Percentiles rank a stretch among this genome's conserved stretches.
Evolutionary conservation across 2,113 vertebrate species (phyloP).

Genomic region (Indicator maculatus): DNA sequence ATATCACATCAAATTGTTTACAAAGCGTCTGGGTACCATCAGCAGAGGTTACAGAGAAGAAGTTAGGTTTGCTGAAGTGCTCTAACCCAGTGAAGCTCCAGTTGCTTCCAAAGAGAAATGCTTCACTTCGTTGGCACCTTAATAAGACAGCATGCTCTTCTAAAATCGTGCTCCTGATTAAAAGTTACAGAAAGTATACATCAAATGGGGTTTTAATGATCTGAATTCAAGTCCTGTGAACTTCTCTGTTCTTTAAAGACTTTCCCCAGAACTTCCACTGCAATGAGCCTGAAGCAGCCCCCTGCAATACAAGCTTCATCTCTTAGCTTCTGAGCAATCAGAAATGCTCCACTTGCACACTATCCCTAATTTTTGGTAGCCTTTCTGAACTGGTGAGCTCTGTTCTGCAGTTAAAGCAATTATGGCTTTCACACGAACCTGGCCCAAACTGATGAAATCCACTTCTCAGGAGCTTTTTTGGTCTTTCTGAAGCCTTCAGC

Average conservation of each 20-base stretch:
- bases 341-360: not conserved
- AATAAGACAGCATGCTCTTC: not conserved
- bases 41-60: not conserved
- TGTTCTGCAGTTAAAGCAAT: not conserved
- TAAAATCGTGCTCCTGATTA: not conserved
- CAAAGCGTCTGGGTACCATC: not conserved
- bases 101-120: not conserved
- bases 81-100: not conserved
- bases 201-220: not conserved
- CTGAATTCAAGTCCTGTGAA: not conserved
- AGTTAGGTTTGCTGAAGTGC: not conserved
- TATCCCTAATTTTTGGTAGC: not conserved
- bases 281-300: not conserved
- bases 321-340: not conserved
- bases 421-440: not conserved
- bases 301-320: not conserved
- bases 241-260: not conserved
- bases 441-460: not conserved
- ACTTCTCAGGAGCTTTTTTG: not conserved
- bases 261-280: conserved; percentile 8
- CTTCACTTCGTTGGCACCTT: not conserved
- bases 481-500: not conserved
- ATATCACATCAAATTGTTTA: not conserved
- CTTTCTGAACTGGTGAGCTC: not conserved
- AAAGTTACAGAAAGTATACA: conserved; percentile 2